Base-by-base conservation (phyloP, 2,113 vertebrate genomes). In the Indicator indicator region DNA sequence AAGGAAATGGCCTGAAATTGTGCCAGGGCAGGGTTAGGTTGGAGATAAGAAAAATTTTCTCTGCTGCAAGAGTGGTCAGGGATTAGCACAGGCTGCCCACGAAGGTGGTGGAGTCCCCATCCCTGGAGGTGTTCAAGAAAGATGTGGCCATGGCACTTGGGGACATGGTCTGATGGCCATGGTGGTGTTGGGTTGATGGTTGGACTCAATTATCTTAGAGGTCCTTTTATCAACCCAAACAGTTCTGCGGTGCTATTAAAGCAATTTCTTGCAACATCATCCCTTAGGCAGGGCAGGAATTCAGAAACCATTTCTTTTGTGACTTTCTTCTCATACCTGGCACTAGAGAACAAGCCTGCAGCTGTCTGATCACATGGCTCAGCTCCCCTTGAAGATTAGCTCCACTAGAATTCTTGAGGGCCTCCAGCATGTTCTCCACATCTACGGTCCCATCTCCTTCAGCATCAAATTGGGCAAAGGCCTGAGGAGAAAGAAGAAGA, bases 371-470 rank as follows among this genome's bases (percentile, higher is more conserved):
- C 68, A 99, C 98, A 71, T 99, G 99, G 96, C 99, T 99, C 86
- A 99, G 98, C 90, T 99, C 99, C 80, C 99, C 99, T 74, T 99
- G 99, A 54, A 99, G 98, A 97, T 99, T 99, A 85, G 99, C 99
- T 68, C 99, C 99, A 63, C 99, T 99, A 81, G 98, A 99, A 96
- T 98, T 99, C 98, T 99, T 99, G 90, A 99, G 98, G 76, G 98
- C 95, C 85, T 98, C 97, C 94, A 99, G 89, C 99, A 99, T 99
- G 87, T 97, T 99, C 97, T 99, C 99, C 60, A 99, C 98, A 40
- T 99, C 99, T 21, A 99, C 99, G 1, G 98, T 98, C 28, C 99
- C 99, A 97, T 99, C 98, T 14, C 99, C 99, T 97, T 99, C 99
- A 0, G 98, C 98, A 96, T 99, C 99, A 90, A 99, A 99, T 88